Evolutionary conservation across 2,888 invertebrate species (phyloP), one percentile per base, ranked within the genome.

Genomic region (Cyrtodaria siliqua): DNA sequence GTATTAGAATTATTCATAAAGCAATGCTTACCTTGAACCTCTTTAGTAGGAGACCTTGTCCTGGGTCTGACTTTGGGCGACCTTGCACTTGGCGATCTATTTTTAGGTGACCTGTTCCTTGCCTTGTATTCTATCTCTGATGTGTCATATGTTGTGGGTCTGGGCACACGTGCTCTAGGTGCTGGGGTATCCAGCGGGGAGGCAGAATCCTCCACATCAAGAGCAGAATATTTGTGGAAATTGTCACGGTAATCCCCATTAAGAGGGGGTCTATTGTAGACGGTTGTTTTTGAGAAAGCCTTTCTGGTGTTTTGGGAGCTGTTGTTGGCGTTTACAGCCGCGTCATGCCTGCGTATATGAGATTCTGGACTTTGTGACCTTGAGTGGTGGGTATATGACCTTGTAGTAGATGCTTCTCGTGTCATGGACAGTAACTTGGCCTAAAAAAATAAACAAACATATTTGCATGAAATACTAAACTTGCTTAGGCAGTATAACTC

Each of bases 181-280:
- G 89, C 89, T 14, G 91, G 91, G 2, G 91, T 91, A 61, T 89
- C 88, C 27, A 89, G 73, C 0, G 88, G 87, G 6, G 89, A 89
- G 12, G 79, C 76, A 75, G 76, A 74, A 26, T 80, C 60, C 52
- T 85, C 81, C 20, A 77, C 69, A 16, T 77, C 79, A 53, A 82
- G 75, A n/a, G 61, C 69, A 55, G 73, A 76, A 52, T 77, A 77
- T 42, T 68, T 76, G 40, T 75, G 75, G 26, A 69, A 67, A 42
- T 70, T 78, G 56, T 85, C 44, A 66, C 63, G 60, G 67, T 79
- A 71, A 26, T 77, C 75, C 47, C 64, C 61, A 56, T 68, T 70
- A 12, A 52, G 26, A 64, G 57, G 49, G 63, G 59, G 67, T 64
- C 62, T 63, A 40, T 53, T 62, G 33, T 64, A 29, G 33, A 83